A percentile compares a stretch with the other conserved stretches of the same genome.
These are phyloP conservation scores for Noturus placidus DNA, from an alignment of 2,113 vertebrate species.

Conservation along the genomic window DNA sequence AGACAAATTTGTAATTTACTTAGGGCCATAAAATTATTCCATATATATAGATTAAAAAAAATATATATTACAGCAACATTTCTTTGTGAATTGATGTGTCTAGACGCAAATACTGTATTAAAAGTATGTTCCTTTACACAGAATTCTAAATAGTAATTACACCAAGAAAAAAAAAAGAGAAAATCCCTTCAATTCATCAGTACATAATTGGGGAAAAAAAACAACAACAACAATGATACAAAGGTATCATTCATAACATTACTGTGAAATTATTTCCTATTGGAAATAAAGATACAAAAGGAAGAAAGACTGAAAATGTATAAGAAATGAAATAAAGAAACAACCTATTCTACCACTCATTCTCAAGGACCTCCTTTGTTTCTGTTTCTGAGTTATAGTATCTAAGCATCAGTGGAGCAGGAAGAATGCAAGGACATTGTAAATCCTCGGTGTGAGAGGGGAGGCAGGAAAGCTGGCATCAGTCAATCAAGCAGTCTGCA, in stretches of 20 bases:
- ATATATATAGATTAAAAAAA: background rate
- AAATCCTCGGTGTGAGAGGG: conserved; percentile 58
- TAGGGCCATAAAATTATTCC: conserved; percentile 24
- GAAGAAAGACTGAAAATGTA: background rate
- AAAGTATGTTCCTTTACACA: conserved; percentile 26
- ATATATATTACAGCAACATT: conserved; percentile 26
- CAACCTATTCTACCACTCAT: background rate
- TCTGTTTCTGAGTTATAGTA: background rate
- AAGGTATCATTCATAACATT: background rate
- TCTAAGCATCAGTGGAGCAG: background rate
- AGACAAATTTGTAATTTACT: conserved; percentile 31
- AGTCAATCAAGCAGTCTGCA: conserved; percentile 70
- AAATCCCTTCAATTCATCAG: background rate
- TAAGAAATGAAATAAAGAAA: background rate
- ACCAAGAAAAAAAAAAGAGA: background rate
- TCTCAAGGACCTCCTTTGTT: conserved; percentile 4
- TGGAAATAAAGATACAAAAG: background rate
- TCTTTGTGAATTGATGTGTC: conserved; percentile 44
- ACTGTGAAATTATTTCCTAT: background rate
- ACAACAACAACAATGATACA: background rate
- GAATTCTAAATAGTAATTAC: background rate
- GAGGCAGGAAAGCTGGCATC: conserved; percentile 64
- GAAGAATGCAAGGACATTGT: conserved; percentile 55
- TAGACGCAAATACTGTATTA: conserved; percentile 31
- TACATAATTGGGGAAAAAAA: background rate